Percentiles rank a stretch among this genome's conserved stretches.
Evolutionary conservation across 2,888 invertebrate species (phyloP).

Genomic region (Psylliodes chrysocephalus): DNA sequence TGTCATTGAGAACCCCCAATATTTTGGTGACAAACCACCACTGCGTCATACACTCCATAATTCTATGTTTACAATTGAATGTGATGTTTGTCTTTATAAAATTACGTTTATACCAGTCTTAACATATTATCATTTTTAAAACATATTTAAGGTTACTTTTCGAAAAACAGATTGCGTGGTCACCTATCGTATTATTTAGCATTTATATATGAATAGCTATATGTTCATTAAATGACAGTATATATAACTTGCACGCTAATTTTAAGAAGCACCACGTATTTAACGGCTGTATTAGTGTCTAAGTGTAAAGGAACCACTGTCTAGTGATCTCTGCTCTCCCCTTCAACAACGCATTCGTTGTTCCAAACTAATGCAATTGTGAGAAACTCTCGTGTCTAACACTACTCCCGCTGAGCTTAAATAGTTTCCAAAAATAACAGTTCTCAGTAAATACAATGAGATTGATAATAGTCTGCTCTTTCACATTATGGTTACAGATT

Average conservation of each 20-base stretch:
- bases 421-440: conserved; percentile 1
- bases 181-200: conserved; percentile 53
- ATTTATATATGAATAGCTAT: conserved; percentile 59
- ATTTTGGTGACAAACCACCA: no score
- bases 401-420: conserved; percentile 1
- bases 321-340: conserved; percentile 48
- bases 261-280: conserved; percentile 63
- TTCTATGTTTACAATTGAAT: no score
- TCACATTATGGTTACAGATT: no score
- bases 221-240: conserved; percentile 59
- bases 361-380: conserved; percentile 43
- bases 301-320: conserved; percentile 62
- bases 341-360: conserved; percentile 42
- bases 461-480: no score
- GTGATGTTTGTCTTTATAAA: no score
- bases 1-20: no score
- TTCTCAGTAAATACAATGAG: background rate
- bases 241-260: conserved; percentile 61
- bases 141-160: background rate
- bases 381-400: conserved; percentile 45
- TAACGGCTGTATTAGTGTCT: conserved; percentile 64
- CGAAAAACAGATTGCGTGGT: background rate
- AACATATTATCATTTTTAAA: no score
- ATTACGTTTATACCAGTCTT: no score
- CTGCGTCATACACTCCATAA: no score